Evolutionary conservation across 2,797 vertebrate species (phyloP), one percentile per base, ranked within the genome.

Genomic region (Spondyliosoma cantharus): DNA sequence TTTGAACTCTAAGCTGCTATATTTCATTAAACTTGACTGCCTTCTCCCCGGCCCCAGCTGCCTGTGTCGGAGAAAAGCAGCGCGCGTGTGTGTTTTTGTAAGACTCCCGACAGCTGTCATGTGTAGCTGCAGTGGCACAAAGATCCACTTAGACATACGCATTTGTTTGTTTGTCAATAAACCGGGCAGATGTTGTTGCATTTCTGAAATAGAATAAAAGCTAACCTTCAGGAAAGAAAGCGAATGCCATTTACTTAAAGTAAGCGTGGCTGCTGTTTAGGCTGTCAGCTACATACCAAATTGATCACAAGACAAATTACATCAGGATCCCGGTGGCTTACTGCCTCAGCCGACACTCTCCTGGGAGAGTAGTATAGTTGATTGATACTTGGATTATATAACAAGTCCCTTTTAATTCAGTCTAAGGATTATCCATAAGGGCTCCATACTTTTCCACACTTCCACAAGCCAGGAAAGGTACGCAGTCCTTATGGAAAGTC

Each of bases 1-100:
- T 94, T 94, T 94, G 93, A 93, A 94, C 92, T 93, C 79, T 73
- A 84, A 93, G 92, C 89, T 90, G 90, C 90, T 89, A 90, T 90
- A 91, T 92, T 92, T 94, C 89, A 94, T 92, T 91, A 90, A 89
- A 87, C 79, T 57, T 84, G 87, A 90, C 78, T 86, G 86, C 83
- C 76, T 89, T 90, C 87, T 74, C 76, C 78, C 78, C 19, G 14
- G 86, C 72, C 80, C 74, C 88, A 83, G 88, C 87, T 86, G 85
- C 86, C 79, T 90, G 53, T 22, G 78, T 72, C 12, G 14, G 78
- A 69, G 76, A 52, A 81, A 72, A 71, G 68, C 43, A 78, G 78
- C 20, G 3, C 81, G 71, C 73, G 78, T 74, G 85, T 73, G 61
- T 59, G 59, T 54, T 43, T 84, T 58, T 87, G 65, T 49, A 71